These are phyloP conservation scores for Esox lucius DNA, from an alignment of 2,797 vertebrate genomes.

Conservation along the genomic window DNA sequence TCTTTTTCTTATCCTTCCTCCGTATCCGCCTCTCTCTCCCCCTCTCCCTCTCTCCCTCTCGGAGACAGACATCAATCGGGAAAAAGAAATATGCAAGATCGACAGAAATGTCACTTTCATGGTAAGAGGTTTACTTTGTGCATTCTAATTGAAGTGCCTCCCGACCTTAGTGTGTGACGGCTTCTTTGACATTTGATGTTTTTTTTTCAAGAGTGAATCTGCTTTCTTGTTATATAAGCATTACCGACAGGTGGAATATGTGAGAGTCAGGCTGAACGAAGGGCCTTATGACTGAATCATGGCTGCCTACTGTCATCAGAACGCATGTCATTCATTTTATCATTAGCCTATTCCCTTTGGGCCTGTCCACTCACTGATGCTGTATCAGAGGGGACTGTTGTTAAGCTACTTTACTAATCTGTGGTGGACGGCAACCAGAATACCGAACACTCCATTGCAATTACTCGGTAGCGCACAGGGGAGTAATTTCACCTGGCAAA, in stretches of 20 bases:
- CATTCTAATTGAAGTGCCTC: constrained; percentile 75
- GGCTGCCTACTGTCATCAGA: constrained; percentile 69
- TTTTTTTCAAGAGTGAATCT: constrained; percentile 72
- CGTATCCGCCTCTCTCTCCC: not conserved
- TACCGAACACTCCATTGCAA: not conserved
- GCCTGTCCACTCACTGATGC: not conserved
- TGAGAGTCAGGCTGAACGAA: constrained; percentile 71
- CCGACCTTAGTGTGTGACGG: constrained; percentile 70
- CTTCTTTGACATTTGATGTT: constrained; percentile 70
- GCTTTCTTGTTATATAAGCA: constrained; percentile 70
- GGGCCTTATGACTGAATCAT: constrained; percentile 56
- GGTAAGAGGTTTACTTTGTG: constrained; percentile 61
- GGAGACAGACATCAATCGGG: constrained; percentile 39
- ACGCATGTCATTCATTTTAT: constrained; percentile 67
- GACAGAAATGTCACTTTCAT: constrained; percentile 73
- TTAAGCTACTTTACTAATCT: not conserved
- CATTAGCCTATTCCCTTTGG: constrained; percentile 25
- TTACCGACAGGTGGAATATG: constrained; percentile 72
- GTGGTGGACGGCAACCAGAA: not conserved
- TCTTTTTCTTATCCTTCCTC: not conserved
- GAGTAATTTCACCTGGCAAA: not conserved
- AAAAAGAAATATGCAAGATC: constrained; percentile 61
- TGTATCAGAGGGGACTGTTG: not conserved
- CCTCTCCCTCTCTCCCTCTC: constrained; percentile 15
- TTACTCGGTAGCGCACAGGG: not conserved